These are phyloP conservation scores for Dendrophyllia cribrosa DNA, from an alignment of 64 coral and sea anemone genomes.

Conservation along the genomic window DNA sequence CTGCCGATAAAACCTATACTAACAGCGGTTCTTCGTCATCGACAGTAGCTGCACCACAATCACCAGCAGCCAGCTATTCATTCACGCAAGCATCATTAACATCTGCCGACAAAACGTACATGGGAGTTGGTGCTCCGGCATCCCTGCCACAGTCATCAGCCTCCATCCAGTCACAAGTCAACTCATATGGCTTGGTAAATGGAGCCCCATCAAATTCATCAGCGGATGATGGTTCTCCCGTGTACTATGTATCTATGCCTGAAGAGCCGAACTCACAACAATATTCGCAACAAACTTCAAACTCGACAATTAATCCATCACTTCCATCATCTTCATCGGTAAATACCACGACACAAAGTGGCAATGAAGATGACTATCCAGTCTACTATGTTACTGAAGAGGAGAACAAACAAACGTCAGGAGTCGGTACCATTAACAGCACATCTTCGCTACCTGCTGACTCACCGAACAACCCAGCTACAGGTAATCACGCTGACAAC, in stretches of 20 bases:
- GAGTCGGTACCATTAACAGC: not conserved
- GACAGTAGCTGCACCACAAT: not conserved
- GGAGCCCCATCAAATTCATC: not conserved
- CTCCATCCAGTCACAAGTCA: not conserved
- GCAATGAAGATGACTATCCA: not conserved
- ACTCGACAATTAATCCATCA: not conserved
- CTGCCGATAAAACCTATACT: not conserved
- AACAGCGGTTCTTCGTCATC: not conserved
- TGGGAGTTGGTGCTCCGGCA: not conserved
- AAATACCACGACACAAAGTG: not conserved
- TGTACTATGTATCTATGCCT: constrained; percentile 12
- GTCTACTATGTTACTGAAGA: not conserved
- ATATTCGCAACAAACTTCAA: not conserved
- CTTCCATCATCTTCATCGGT: not conserved
- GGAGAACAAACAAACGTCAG: not conserved
- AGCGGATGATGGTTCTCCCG: not conserved
- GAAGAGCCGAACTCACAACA: not conserved
- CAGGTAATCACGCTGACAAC: not conserved
- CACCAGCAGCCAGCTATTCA: not conserved
- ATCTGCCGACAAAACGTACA: not conserved
- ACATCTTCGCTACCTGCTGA: not conserved
- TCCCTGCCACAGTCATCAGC: not conserved
- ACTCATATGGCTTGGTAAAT: not conserved
- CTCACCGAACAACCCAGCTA: not conserved
- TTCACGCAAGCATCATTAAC: not conserved